Base-by-base conservation (phyloP, 2,888 invertebrate genomes). In the Pinctada fucata region DNA sequence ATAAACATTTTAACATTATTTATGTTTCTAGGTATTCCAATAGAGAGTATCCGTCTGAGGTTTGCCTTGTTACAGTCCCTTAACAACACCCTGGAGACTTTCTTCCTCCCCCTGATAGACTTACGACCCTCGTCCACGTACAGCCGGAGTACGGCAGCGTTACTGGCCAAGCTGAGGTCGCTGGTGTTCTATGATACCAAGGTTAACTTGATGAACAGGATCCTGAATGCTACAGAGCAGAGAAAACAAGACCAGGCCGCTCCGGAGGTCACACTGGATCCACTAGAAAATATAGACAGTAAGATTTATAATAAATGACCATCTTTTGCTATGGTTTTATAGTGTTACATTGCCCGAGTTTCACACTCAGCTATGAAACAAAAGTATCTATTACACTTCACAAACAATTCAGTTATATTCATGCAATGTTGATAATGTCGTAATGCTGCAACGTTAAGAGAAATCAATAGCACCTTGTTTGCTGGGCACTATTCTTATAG, bases 251-350 rank as follows among this genome's bases (percentile, higher is more conserved):
- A 92, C 79, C 91, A 92, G 79, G 90, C 92, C 8, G 91, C 91
- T 0, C 92, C 92, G 3, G 92, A 92, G 78, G 90, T 93, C 58
- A 89, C 87, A 2, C 84, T 92, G 6, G 92, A 93, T 81, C 93
- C 92, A 3, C 85, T 93, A 16, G 91, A 91, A 78, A 87, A 82
- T 76, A 89, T 93, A 71, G 91, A 89, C 81, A 90, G 91, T 91
- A 80, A 75, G 84, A 8, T 16, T 13, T 45, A 51, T 16, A 1
- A 8, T 65, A 72, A 13, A 49, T 69, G 48, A 52, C 51, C 16
- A 50, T 58, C 16, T 2, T 45, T 52, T 52, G 2, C 10, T 45
- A 72, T 31, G 31, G 31, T 31, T 31, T 31, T 31, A 31, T 31
- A 31, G 31, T 31, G 31, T 31, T 31, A 31, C 31, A 31, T 31